Base-by-base conservation (phyloP, 2,888 invertebrate species). In the Arrhopalites spinosus region DNA sequence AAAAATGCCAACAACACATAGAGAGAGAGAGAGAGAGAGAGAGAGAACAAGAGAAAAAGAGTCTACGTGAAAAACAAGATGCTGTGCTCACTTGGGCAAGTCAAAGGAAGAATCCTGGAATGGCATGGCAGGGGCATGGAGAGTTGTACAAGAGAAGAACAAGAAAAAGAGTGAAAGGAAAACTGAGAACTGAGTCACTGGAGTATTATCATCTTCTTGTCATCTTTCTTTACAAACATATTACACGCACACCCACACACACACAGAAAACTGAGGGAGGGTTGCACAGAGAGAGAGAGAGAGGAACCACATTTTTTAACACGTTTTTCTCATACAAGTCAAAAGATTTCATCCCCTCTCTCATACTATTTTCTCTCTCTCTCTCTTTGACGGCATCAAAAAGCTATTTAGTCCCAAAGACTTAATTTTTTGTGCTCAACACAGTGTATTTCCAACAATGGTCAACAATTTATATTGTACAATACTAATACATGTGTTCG, bases 121-220 rank as follows among this genome's bases (percentile, higher is more conserved):
- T 30, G 30, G 47, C 5, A 2, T 68, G 47, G 45, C 8, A 43
- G n/a, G 68, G 2, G 23, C 43, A 47, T 47, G 7, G 43, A 67
- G 36, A 45, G 67, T 3, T 15, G 50, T 11, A 15, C 2, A 30
- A 30, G 20, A 17, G 63, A 45, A 45, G 43, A 66, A 20, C 1
- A 66, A 68, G 68, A 47, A 23, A 47, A 27, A 25, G 68, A 68
- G 25, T 23, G 68, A 20, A 36, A 64, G 64, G n/a, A 23, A 29
- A 27, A 70, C n/a, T n/a, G 20, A 30, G 56, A 70, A 70, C 29
- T 71, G 71, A 71, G 71, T 71, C 71, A 71, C 59, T 71, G 36
- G 71, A 71, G 53, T 71, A 71, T 71, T 71, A 71, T 71, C 71
- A 71, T 53, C 59, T 29, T 29, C 71, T n/a, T 71, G 71, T 71